Evolutionary conservation across 2,888 invertebrate species (phyloP), one percentile per base, ranked within the genome.

Genomic region (Notodonta dromedarius): DNA sequence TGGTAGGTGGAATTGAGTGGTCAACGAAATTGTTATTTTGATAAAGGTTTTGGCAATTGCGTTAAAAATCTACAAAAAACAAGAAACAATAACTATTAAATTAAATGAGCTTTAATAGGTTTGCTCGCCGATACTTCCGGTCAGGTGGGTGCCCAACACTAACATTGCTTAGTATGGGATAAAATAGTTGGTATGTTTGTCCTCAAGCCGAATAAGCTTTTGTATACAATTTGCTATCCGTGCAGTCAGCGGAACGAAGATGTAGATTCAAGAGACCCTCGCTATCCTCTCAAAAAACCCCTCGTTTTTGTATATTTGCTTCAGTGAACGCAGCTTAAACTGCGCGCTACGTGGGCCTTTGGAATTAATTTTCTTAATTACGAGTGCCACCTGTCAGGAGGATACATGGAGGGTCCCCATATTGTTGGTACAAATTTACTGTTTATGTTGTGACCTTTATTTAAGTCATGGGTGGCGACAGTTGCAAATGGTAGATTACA

Each of bases 351-450:
- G 67, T 73, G 74, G 70, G 65, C 61, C 63, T n/a, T 61, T 60
- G 65, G 68, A 75, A 79, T 80, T 78, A 80, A 82, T 82, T 80
- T 72, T 66, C 70, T 73, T 80, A 79, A 79, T 83, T 79, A 79
- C 66, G 60, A 65, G 68, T 63, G 71, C 69, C 73, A 77, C 74
- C 76, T 77, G 74, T 69, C 66, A 59, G 55, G 64, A 74, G 68
- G 66, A 69, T 64, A 61, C 66, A 63, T 75, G 24, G 24, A 24
- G 24, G 24, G 24, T 24, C 24, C 24, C 24, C 24, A 24, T 24
- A 77, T 75, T 79, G 72, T 77, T 71, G 69, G 73, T 65, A 74
- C 73, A 74, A 76, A 76, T 78, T 42, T 73, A 75, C 70, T 65
- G 60, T 69, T 70, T 66, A 73, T 65, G 57, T 65, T 62, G 59